Conservation (phyloP, 2,888 invertebrate species). For the Timema podura region DNA sequence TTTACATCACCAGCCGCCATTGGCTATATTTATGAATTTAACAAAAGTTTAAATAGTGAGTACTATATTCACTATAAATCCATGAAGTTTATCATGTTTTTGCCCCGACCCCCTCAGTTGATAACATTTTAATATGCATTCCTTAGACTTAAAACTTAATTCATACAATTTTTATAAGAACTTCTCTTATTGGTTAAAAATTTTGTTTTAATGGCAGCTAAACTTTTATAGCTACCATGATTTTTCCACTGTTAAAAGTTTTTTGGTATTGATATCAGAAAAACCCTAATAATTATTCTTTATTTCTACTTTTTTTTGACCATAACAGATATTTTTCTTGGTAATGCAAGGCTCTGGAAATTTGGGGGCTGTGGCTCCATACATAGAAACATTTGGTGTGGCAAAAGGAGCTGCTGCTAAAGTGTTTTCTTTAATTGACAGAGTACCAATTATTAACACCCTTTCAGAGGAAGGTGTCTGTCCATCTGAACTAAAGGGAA, state of each 20-base stretch:
- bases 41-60: too few relatives aligned
- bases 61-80: too few relatives aligned
- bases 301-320: background rate
- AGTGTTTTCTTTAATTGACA: slow-evolving; percentile 72
- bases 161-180: too few relatives aligned
- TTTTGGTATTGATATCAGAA: background rate
- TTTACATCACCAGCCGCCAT: too few relatives aligned
- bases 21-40: too few relatives aligned
- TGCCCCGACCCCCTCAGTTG: too few relatives aligned
- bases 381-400: slow-evolving; percentile 72
- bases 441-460: slow-evolving; percentile 69
- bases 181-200: too few relatives aligned
- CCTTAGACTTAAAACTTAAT: too few relatives aligned
- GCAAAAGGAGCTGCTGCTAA: slow-evolving; percentile 76
- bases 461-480: slow-evolving; percentile 55
- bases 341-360: slow-evolving; percentile 68
- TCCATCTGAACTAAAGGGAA: slow-evolving; percentile 56
- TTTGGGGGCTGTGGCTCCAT: slow-evolving; percentile 79
- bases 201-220: too few relatives aligned
- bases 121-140: too few relatives aligned
- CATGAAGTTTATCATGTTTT: too few relatives aligned
- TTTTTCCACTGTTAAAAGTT: background rate
- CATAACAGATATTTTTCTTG: slow-evolving; percentile 69
- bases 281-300: background rate
- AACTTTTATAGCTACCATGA: slow-evolving; percentile 23